These are phyloP conservation scores for Lampris incognitus DNA, from an alignment of 2,113 vertebrate species.

Conservation along the genomic window DNA sequence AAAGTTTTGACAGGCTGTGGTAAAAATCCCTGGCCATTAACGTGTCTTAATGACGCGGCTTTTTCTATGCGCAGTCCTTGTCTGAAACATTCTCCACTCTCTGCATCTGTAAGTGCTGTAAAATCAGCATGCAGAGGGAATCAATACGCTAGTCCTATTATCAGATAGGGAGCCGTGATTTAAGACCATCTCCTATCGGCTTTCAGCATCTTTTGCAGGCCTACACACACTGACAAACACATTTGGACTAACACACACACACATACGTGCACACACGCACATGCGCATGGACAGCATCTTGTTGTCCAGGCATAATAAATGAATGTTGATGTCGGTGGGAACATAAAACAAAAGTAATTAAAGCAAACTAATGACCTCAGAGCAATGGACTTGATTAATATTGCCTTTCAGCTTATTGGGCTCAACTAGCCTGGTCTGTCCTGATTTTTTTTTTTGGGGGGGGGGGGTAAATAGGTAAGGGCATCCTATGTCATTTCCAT, in stretches of 20 bases:
- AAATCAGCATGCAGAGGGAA: conserved; percentile 47
- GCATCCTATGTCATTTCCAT: no score
- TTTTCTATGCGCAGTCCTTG: conserved; percentile 17
- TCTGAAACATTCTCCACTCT: conserved; percentile 4
- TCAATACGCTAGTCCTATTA: conserved; percentile 54
- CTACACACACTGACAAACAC: neutral
- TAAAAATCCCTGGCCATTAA: neutral
- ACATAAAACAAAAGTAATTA: conserved; percentile 77
- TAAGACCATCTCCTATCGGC: conserved; percentile 40
- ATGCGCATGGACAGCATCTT: neutral
- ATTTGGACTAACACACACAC: neutral
- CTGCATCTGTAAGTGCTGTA: conserved; percentile 29
- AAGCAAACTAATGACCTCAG: conserved; percentile 60
- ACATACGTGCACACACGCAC: neutral
- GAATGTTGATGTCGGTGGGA: conserved; percentile 52
- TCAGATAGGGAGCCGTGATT: conserved; percentile 56
- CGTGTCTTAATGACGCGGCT: neutral
- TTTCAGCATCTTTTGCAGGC: conserved; percentile 36
- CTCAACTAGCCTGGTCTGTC: conserved; percentile 47
- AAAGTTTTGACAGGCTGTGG: neutral
- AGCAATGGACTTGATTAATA: conserved; percentile 73
- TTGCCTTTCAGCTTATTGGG: conserved; percentile 51
- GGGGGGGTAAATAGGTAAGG: no score
- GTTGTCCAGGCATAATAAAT: conserved; percentile 60
- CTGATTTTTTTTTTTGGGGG: neutral